Base-by-base conservation (phyloP, 2,888 invertebrate genomes). In the Ferdinandea cuprea region DNA sequence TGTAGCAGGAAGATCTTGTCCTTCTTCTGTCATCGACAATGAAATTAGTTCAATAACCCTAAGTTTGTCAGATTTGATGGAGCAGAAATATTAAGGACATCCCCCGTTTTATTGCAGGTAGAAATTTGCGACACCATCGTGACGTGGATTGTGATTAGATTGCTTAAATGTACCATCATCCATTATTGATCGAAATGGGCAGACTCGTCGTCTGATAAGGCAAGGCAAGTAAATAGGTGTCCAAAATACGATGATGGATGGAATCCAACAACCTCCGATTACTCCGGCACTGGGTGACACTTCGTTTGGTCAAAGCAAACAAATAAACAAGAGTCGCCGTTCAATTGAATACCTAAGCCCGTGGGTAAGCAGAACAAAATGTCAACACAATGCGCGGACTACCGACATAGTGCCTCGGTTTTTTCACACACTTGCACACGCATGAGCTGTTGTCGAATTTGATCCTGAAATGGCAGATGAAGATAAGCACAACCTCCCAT, bases 391-490 rank as follows among this genome's bases (percentile, higher is more conserved):
- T 42, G 52, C 30, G 11, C 11, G 17, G 48, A 4, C 13, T 4
- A 13, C 8, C 13, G 11, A 13, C 40, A 5, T 40, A 40, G 15
- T 35, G 35, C n/a, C 35, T n/a, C 35, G 35, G 15, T 13, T 42
- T 17, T 42, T 28, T 17, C 17, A 11, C n/a, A n/a, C n/a, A n/a
- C n/a, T n/a, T n/a, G n/a, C n/a, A n/a, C n/a, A n/a, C 32, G 32
- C 17, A 7, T 25, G 28, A 59, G 17, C n/a, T 19, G 46, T 46
- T 63, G 63, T 63, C 63, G 63, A 63, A 63, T 63, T 63, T 13
- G 32, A 19, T 35, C 48, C 32, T 35, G 15, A 30, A 32, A n/a
- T 9, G 9, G 32, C 5, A 25, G 7, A 35, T 15, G 19, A 3
- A 35, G 15, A 28, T 35, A n/a, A 17, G 21, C 13, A 28, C 1